Evolutionary conservation across 64 coral and sea anemone species (phyloP), one percentile per base, ranked within the genome.

Genomic region (Actinia equina): DNA sequence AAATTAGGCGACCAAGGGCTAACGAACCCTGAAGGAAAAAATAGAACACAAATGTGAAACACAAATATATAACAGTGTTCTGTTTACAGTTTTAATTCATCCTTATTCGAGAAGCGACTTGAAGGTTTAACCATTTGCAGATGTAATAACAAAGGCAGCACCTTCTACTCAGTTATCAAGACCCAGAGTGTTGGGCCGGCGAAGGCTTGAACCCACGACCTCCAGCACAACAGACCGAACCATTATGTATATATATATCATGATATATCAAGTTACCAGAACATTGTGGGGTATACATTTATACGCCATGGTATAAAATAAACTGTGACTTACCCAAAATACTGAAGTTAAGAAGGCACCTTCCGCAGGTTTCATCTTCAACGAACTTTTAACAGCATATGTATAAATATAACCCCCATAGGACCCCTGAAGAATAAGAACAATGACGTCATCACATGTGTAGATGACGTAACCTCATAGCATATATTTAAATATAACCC

Each of bases 341-440:
- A 96, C 79, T 1, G 94, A 96, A 5, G 94, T 96, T n/a, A 96
- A 91, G 79, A 96, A 96, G 19, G 94, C 94, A 0, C 94, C 94
- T 71, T 96, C 84, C 0, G 94, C 94, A 54, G 94, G 89, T 13
- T 91, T 90, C 94, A 96, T 96, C 2, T 69, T 64, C 15, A 96
- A 46, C 10, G 92, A 79, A 26, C 94, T 96, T 71, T 96, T 96
- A 27, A 96, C 94, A 80, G 94, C 94, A 15, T 96, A 96, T 9
- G 94, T 96, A 51, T 96, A 96, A 16, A 96, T 87, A 58, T 96
- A 96, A 0, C 94, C 94, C 3, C 94, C 94, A 55, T 93, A 96
- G 6, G 91, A 90, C 0, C 94, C 91, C 94, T 96, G 84, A 7
- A 51, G 14, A 74, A 74, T 25, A 52, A 41, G n/a, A 74, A 30